phyloP scores from a whole-genome alignment of 2,797 vertebrate species.

The Oreonectes daqikongensis region DNA sequence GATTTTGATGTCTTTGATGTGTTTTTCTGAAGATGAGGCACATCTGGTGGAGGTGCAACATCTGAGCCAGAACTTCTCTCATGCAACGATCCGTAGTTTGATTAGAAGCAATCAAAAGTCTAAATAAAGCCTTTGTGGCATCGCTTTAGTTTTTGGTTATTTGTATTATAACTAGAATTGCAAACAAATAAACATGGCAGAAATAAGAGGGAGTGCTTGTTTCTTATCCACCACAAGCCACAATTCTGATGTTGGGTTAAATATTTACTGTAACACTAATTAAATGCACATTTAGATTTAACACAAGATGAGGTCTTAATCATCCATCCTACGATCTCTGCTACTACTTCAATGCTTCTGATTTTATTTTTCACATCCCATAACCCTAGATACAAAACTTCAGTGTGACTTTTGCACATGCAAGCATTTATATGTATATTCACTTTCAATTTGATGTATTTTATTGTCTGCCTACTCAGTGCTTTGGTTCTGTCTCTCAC shows the following conservation, averaged over 20 bases:
- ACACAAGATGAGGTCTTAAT: conserved; percentile 6
- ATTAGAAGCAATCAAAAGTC: conserved; percentile 25
- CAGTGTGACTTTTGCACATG: too few species aligned
- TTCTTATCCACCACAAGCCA: conserved; percentile 15
- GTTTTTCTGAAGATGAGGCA: conserved; percentile 46
- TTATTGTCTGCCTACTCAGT: too few species aligned
- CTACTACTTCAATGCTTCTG: too few species aligned
- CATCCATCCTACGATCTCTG: too few species aligned
- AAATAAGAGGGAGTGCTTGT: neutral
- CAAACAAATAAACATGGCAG: conserved; percentile 6
- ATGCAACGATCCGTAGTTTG: conserved; percentile 20
- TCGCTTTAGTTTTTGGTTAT: neutral
- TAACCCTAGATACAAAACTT: too few species aligned
- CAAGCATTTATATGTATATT: too few species aligned
- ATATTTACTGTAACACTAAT: conserved; percentile 37
- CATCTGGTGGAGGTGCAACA: conserved; percentile 44
- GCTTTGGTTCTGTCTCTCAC: too few species aligned
- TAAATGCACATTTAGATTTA: conserved; percentile 20
- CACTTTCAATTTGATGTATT: too few species aligned
- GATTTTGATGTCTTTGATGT: conserved; percentile 21
- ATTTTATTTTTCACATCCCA: too few species aligned
- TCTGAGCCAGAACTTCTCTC: conserved; percentile 22
- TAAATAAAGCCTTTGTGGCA: conserved; percentile 17
- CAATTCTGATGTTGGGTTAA: conserved; percentile 27
- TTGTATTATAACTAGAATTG: conserved; percentile 5